Base-by-base conservation (phyloP, 2,888 invertebrate species). In the Epirrhoe alternata region DNA sequence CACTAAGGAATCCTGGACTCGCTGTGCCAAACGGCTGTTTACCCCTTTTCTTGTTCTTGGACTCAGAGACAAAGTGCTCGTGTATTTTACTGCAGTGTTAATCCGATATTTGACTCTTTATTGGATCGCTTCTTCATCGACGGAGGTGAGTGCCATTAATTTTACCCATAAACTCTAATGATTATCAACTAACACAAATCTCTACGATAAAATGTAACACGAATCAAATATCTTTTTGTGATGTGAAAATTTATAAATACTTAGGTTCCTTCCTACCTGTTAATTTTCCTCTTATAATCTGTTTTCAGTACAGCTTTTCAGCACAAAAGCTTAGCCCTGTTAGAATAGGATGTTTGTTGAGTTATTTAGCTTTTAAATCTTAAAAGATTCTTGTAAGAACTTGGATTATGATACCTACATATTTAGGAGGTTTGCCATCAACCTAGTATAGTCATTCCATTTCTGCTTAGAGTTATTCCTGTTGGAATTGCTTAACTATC, bases 81-180 rank as follows among this genome's bases (percentile, higher is more conserved):
- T 92, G 91, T 88, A 84, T 83, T 86, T 85, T 89, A 87, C 88
- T 87, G 84, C 84, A 91, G 90, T 92, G 91, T 88, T 90, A 86
- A 87, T 87, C 86, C 85, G 85, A 90, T 86, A 89, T 87, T 87
- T 87, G 85, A 85, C 86, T 87, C 83, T 84, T 87, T 89, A 87
- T 91, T 91, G 92, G 92, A 92, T 91, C 89, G 85, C 83, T 86
- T 85, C 85, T 81, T 79, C 82, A 77, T 76, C 81, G 77, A 73
- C 79, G 70, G 80, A 86, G 91, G 92, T 92, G 81, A 89, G 92
- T 86, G 73, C 66, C 68, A 61, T 69, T 71, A 49, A 54, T 57
- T 59, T 62, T 53, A 53, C 52, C 10, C 24, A 31, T 31, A 42
- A 45, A 24, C 16, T 42, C 1, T 1, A 52, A 53, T 16, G 6